Percentiles rank a stretch among this genome's conserved stretches.
Conservation (phyloP, 2,888 invertebrate genomes). For the Lithophane ornitopus region DNA sequence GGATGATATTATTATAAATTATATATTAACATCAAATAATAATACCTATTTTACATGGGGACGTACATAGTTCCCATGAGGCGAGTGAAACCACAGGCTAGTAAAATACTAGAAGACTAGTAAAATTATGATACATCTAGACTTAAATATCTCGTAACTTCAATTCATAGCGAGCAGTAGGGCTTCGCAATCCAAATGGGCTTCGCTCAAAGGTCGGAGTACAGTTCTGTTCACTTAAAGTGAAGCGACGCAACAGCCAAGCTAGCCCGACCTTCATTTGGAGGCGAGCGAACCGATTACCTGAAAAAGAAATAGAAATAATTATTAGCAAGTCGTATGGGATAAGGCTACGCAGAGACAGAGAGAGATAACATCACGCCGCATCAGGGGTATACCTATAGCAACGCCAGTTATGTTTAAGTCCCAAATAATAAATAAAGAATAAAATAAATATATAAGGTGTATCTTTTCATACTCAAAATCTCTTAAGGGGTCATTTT, state of each 20-base stretch:
- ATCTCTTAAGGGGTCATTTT: too few species aligned
- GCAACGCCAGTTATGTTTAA: background rate
- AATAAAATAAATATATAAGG: too few species aligned
- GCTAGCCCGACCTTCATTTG: constrained; percentile 75
- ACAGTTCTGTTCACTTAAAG: constrained; percentile 69
- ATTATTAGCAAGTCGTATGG: background rate
- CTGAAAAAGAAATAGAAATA: constrained; percentile 65
- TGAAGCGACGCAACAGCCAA: constrained; percentile 73
- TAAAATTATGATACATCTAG: background rate
- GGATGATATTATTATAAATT: background rate
- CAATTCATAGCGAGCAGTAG: constrained; percentile 67
- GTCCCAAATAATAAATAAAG: background rate
- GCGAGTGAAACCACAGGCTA: background rate
- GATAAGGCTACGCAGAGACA: background rate
- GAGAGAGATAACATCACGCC: background rate
- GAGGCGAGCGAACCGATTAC: constrained; percentile 76
- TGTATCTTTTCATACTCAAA: too few species aligned
- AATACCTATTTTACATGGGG: background rate
- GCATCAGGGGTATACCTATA: background rate
- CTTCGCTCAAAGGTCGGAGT: constrained; percentile 73
- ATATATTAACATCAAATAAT: too few species aligned
- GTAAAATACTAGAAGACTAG: too few species aligned
- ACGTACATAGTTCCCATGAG: background rate
- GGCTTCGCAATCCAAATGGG: constrained; percentile 72
- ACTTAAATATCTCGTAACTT: constrained; percentile 63